These are phyloP conservation scores for Empidonax alnorum DNA, from an alignment of 2,113 vertebrate species.

Conservation along the genomic window DNA sequence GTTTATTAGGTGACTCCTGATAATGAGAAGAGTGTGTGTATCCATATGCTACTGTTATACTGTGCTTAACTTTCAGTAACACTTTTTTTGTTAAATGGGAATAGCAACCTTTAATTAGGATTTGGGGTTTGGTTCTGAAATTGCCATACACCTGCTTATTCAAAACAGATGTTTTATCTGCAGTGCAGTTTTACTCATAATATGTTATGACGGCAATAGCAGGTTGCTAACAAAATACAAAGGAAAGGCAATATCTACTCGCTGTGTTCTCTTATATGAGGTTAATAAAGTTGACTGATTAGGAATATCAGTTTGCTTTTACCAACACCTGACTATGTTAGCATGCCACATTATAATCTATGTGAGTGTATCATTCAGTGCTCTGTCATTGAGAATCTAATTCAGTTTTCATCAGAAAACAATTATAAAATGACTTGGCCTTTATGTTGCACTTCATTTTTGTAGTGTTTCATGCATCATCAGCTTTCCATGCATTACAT, in stretches of 20 bases:
- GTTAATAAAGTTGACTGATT: slow-evolving; percentile 72
- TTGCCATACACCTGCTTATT: slow-evolving; percentile 65
- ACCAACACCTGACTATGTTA: slow-evolving; percentile 49
- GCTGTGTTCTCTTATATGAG: slow-evolving; percentile 39
- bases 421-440: slow-evolving; percentile 55
- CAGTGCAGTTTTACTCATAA: slow-evolving; percentile 60
- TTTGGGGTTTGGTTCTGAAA: slow-evolving; percentile 60
- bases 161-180: slow-evolving; percentile 70
- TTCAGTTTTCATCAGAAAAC: slow-evolving; percentile 59
- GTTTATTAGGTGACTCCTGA: not conserved
- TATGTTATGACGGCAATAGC: slow-evolving; percentile 63
- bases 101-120: slow-evolving; percentile 64
- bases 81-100: slow-evolving; percentile 49
- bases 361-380: slow-evolving; percentile 29
- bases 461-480: slow-evolving; percentile 40
- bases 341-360: slow-evolving; percentile 39
- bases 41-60: slow-evolving; percentile 28
- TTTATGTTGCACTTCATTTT: slow-evolving; percentile 35
- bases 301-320: slow-evolving; percentile 56
- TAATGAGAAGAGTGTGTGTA: not conserved
- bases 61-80: slow-evolving; percentile 28
- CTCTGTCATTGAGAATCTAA: slow-evolving; percentile 35
- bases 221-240: slow-evolving; percentile 67
- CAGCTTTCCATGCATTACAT: not conserved
- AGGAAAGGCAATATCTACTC: slow-evolving; percentile 53